These are phyloP conservation scores for Scomberomorus guttatus DNA, from an alignment of 2,797 vertebrate genomes.

Conservation along the genomic window DNA sequence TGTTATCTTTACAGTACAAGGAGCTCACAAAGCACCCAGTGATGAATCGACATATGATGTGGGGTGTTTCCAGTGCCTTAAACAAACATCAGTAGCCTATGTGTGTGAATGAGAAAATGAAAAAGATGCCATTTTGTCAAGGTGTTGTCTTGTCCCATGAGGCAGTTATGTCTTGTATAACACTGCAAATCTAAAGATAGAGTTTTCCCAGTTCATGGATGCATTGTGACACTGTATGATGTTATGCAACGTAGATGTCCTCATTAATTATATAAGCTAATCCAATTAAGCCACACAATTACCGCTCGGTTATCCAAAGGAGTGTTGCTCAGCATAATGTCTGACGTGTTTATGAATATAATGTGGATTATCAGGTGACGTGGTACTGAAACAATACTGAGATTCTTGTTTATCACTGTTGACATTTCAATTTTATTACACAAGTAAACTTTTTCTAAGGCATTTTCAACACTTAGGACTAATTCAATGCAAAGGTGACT, in stretches of 20 bases:
- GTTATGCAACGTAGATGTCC: constrained; percentile 60
- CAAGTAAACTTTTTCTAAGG: not conserved
- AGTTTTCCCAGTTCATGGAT: constrained; percentile 4
- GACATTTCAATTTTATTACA: not conserved
- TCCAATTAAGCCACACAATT: constrained; percentile 53
- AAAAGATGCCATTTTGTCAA: constrained; percentile 10
- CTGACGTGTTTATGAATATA: constrained; percentile 12
- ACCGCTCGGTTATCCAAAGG: constrained; percentile 14
- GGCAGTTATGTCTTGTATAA: constrained; percentile 22
- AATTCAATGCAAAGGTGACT: not conserved
- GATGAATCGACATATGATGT: constrained; percentile 45
- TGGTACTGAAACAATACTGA: not conserved
- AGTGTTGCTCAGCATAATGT: constrained; percentile 20
- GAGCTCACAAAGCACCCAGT: constrained; percentile 22
- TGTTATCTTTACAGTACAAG: constrained; percentile 32
- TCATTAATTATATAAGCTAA: constrained; percentile 67
- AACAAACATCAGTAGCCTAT: constrained; percentile 45
- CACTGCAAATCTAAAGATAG: not conserved
- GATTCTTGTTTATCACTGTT: not conserved
- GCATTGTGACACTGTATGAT: constrained; percentile 19
- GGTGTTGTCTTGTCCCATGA: constrained; percentile 21
- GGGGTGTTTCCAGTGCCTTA: constrained; percentile 54
- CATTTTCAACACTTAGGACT: not conserved
- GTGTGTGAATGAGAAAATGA: constrained; percentile 24
- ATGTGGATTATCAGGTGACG: not conserved